Evolutionary conservation across 2,888 invertebrate genomes (phyloP).

Genomic region (Caenorhabditis sp.): DNA sequence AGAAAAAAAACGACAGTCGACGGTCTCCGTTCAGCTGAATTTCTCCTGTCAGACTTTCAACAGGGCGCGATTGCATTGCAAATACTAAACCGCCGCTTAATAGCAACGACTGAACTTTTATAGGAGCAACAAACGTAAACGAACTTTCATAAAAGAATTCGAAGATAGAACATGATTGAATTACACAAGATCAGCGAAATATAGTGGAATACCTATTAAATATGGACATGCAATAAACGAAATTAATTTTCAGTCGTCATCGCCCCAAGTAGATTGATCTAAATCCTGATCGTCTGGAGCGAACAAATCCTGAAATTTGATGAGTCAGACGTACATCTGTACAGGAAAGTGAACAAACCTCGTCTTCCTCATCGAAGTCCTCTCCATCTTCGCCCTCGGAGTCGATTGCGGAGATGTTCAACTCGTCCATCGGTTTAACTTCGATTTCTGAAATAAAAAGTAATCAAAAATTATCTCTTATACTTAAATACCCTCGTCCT

Average conservation of each 20-base stretch:
- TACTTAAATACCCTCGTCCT: background rate
- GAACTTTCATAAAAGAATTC: background rate
- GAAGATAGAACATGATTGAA: conserved; percentile 15
- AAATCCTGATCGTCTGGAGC: conserved; percentile 17
- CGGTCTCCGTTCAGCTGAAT: background rate
- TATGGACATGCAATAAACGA: background rate
- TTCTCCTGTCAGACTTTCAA: conserved; percentile 4
- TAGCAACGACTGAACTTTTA: background rate
- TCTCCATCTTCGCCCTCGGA: conserved; percentile 25
- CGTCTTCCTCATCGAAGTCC: conserved; percentile 17
- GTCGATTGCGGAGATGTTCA: background rate
- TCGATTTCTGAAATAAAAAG: conserved; percentile 3
- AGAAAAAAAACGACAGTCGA: background rate
- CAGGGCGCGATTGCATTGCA: conserved; percentile 39
- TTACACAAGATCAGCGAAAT: conserved; percentile 17
- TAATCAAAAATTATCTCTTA: background rate
- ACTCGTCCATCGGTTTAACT: background rate
- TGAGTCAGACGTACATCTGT: background rate
- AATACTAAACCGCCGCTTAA: background rate
- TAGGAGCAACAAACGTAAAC: background rate
- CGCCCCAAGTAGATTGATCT: conserved; percentile 39
- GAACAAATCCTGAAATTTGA: conserved; percentile 31
- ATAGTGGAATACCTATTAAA: background rate
- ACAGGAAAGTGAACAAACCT: background rate
- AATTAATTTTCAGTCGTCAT: conserved; percentile 20